Base-by-base conservation (phyloP, 2,888 invertebrate genomes). In the Phania funesta region DNA sequence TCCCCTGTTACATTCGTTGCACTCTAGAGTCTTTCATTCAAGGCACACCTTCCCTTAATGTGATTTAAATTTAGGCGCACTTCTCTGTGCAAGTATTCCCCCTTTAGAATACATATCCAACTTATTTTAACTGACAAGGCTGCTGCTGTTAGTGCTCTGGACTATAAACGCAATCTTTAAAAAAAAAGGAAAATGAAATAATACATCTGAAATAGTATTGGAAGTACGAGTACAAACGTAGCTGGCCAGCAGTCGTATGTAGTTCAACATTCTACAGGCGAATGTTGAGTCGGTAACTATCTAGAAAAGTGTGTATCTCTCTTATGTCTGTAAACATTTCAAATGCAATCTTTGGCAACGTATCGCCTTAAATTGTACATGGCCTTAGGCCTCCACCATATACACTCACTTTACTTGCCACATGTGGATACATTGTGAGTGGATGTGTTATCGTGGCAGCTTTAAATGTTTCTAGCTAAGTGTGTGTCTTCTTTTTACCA, bases 81-180 rank as follows among this genome's bases (percentile, higher is more conserved):
- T 56, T 74, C 70, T 64, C 29, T 35, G 62, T 62, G 26, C 50
- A 48, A 41, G 35, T 67, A 48, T 2, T 44, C 46, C 77, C 29
- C 71, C 60, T 38, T 44, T 22, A 74, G 22, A 44, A 50, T 58
- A 13, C 26, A 8, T 58, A 60, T 67, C 46, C n/a, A 62, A 64
- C 54, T 78, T 70, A 74, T 78, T 78, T 82, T 52, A 78, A 65
- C 78, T 74, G 78, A 78, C 82, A 78, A 56, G 54, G 48, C 81
- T 77, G 81, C 81, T 82, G 81, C 73, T 60, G 67, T 60, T 50
- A 52, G 32, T 44, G 32, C 58, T 46, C 16, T 67, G 68, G 9
- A 80, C 70, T 75, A 16, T 16, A 67, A 76, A 52, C 11, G 18
- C 50, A 32, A 65, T 65, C 32, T 20, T 20, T 2, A 65, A 4